Evolutionary conservation across 2,888 invertebrate genomes (phyloP).

Genomic region (Helobdella robusta): DNA sequence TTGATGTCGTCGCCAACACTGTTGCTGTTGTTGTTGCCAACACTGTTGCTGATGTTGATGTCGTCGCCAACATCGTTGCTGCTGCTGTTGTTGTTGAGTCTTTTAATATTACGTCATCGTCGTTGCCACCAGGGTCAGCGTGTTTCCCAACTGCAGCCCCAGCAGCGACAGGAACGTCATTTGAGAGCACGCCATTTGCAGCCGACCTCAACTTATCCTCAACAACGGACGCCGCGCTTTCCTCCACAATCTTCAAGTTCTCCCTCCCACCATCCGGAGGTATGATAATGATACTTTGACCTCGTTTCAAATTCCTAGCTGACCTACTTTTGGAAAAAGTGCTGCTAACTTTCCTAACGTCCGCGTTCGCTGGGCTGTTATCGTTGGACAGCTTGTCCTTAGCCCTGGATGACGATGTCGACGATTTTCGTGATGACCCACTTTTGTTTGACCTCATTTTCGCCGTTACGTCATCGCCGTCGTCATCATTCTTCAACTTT

Average conservation of each 20-base stretch:
- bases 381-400: too few relatives aligned
- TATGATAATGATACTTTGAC: slow-evolving; percentile 18
- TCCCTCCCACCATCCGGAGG: slow-evolving; percentile 25
- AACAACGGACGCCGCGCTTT: too few relatives aligned
- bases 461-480: not conserved
- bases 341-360: too few relatives aligned
- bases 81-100: not conserved
- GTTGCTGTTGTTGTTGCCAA: not conserved
- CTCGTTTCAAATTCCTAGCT: not conserved
- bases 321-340: too few relatives aligned
- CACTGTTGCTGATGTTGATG: not conserved
- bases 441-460: too few relatives aligned
- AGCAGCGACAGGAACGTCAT: not conserved
- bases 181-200: not conserved
- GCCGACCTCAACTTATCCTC: not conserved
- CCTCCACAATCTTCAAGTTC: not conserved
- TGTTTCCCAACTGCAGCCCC: not conserved
- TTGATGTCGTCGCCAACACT: not conserved
- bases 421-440: too few relatives aligned
- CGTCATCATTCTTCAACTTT: too few relatives aligned
- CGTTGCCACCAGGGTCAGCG: not conserved
- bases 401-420: too few relatives aligned
- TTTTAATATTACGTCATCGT: not conserved
- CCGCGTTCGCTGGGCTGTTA: too few relatives aligned
- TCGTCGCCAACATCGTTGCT: not conserved